Evolutionary conservation across 2,113 vertebrate species (phyloP), one percentile per base, ranked within the genome.

Genomic region (Nycticryphes semicollaris): DNA sequence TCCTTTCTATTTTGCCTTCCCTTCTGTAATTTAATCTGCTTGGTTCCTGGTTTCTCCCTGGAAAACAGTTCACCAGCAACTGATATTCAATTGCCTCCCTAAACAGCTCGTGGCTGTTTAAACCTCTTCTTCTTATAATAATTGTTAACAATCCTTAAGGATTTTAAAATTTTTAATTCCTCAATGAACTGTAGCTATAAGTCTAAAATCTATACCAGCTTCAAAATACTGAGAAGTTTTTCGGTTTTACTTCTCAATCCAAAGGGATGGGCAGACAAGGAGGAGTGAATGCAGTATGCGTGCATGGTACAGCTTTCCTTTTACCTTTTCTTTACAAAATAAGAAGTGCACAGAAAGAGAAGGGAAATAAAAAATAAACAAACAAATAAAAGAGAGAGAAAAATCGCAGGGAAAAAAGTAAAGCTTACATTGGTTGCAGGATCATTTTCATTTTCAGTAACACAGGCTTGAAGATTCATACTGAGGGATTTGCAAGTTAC

Each of bases 391-490:
- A 28, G 51, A 53, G 3, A 6, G 8, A 66, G 22, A 79, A 73
- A 70, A 54, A 9, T 7, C 3, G 0, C 5, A 68, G 47, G 33
- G 24, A 89, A 85, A 64, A 24, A 53, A 93, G 11, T 15, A 60
- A 79, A 90, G 84, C 98, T 98, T 97, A 99, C 99, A 12, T 99
- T 99, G 5, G 99, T 99, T 78, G 98, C 27, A 0, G 99, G 99
- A 88, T 98, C 99, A 14, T 97, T 99, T 94, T 99, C 99, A 70
- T 97, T 98, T 95, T 99, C 99, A 24, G 97, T 99, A 88, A 99
- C 93, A 89, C 99, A 99, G 87, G 99, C 99, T 96, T 99, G 99
- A 84, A 99, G 98, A 95, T 98, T 99, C 83, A 99, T 97, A 97
- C 91, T 99, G 69, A 99, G 98, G 7, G 99, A 98, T 96, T 97